Conservation (phyloP, 2,113 vertebrate genomes). For the Heterochromis multidens region DNA sequence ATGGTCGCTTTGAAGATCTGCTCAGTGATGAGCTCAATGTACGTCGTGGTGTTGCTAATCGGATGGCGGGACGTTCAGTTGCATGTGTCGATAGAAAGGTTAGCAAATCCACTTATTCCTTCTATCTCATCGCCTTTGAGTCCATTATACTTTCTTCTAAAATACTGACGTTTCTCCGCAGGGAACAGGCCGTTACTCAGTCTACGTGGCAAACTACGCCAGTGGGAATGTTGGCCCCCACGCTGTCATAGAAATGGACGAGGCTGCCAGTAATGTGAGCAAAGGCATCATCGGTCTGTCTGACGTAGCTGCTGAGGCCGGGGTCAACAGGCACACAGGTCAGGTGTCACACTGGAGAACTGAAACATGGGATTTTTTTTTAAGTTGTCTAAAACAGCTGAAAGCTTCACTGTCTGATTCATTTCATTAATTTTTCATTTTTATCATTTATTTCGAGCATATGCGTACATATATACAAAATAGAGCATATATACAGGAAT, state of each 20-base stretch:
- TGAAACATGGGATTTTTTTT: background rate
- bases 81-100: slow-evolving; percentile 94
- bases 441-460: too few species aligned
- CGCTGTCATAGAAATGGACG: slow-evolving; percentile 91
- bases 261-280: slow-evolving; percentile 82
- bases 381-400: background rate
- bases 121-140: background rate
- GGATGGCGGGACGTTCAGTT: slow-evolving; percentile 90
- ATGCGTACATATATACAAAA: too few species aligned
- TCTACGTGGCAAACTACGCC: slow-evolving; percentile 96
- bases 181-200: slow-evolving; percentile 89
- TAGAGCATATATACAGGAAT: too few species aligned
- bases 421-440: too few species aligned
- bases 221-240: slow-evolving; percentile 86
- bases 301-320: slow-evolving; percentile 82
- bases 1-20: slow-evolving; percentile 90
- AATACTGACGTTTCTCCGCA: slow-evolving; percentile 37
- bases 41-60: slow-evolving; percentile 80
- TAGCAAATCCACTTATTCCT: background rate
- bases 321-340: slow-evolving; percentile 93
- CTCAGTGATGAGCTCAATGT: slow-evolving; percentile 87
- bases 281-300: slow-evolving; percentile 83
- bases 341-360: background rate
- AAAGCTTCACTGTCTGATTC: background rate
- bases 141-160: background rate